Percentiles rank a stretch among this genome's conserved stretches.
Conservation (phyloP, 2,113 vertebrate genomes). For the Xerus inauris region DNA sequence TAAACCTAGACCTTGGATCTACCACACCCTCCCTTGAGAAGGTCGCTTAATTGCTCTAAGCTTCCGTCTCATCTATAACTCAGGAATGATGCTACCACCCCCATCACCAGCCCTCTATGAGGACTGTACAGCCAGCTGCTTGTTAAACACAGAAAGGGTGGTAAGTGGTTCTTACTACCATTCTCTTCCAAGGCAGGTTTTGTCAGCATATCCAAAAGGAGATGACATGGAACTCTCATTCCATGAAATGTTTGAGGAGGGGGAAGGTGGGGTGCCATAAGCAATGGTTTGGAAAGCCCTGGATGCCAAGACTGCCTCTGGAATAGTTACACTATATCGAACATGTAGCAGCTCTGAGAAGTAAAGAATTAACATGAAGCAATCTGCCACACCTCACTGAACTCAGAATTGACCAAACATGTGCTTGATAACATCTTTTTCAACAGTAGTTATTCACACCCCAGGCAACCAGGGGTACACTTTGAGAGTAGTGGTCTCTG, state of each 20-base stretch:
- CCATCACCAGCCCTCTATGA: background rate
- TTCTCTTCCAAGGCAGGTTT: background rate
- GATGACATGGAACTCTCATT: background rate
- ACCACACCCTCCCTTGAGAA: too few species aligned
- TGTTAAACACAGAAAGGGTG: too few species aligned
- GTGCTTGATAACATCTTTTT: background rate
- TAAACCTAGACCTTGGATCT: background rate
- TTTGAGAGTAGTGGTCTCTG: background rate
- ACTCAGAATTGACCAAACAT: background rate
- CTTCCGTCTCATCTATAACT: background rate
- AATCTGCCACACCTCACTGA: background rate
- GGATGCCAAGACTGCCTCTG: background rate
- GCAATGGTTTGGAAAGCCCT: too few species aligned
- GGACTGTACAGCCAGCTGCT: accelerated
- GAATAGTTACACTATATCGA: accelerated
- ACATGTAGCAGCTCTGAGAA: background rate
- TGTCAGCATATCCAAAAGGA: background rate
- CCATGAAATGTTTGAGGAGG: background rate
- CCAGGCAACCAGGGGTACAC: background rate
- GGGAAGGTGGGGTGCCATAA: background rate
- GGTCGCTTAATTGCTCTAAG: background rate
- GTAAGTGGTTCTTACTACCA: background rate
- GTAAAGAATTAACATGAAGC: background rate
- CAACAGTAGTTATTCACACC: background rate
- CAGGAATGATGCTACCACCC: accelerated